These are phyloP conservation scores for Penaeus chinensis DNA, from an alignment of 1,140 invertebrate species.

Conservation along the genomic window DNA sequence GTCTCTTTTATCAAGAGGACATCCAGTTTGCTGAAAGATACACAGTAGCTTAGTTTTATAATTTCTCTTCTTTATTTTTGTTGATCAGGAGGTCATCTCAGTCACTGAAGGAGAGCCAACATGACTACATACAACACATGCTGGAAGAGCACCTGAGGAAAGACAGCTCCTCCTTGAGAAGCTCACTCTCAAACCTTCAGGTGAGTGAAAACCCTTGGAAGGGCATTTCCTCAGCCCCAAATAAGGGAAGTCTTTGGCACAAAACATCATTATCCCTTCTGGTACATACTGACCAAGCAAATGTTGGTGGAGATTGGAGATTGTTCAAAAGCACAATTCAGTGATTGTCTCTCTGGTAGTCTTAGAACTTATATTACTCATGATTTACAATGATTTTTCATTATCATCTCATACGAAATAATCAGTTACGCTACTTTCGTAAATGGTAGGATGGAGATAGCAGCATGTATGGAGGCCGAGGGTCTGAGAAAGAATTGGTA, in stretches of 20 bases:
- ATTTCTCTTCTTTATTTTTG: background rate
- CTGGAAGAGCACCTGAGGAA: slow-evolving; percentile 43
- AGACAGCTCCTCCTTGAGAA: slow-evolving; percentile 34
- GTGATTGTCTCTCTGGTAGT: no score
- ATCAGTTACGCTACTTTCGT: background rate
- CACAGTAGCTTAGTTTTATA: background rate
- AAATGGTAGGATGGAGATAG: slow-evolving; percentile 33
- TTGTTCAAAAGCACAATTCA: no score
- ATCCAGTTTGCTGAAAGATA: no score
- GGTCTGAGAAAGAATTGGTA: slow-evolving; percentile 42
- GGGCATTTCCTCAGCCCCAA: no score
- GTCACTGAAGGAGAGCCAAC: slow-evolving; percentile 42
- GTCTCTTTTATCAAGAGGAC: no score
- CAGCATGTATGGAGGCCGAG: slow-evolving; percentile 45
- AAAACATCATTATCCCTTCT: no score
- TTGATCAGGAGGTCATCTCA: slow-evolving; percentile 45
- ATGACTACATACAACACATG: slow-evolving; percentile 26
- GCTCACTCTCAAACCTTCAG: slow-evolving; percentile 43
- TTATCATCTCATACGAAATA: background rate
- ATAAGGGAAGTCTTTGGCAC: no score
- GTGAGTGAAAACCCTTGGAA: background rate
- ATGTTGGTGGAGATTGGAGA: no score
- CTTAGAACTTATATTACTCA: no score
- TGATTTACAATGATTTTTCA: no score
- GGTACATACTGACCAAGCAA: no score